Evolutionary conservation across 2,888 invertebrate species (phyloP), one percentile per base, ranked within the genome.

Genomic region (Nomada goodeniana): DNA sequence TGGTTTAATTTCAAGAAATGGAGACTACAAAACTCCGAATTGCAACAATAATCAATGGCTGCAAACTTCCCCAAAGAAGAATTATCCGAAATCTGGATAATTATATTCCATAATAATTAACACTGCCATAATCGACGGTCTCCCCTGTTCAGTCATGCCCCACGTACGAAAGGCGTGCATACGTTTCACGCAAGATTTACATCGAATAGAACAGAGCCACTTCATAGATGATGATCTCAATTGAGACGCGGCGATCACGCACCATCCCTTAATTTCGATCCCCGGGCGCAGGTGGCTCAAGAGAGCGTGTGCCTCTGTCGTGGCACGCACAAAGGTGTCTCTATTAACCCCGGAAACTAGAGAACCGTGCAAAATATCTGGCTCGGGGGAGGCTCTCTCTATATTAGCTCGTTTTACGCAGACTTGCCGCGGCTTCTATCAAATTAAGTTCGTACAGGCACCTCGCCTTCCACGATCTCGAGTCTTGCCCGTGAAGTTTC

Each of bases 371-470:
- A 84, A 81, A 82, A 76, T 78, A 72, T 83, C 70, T 83, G 64
- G 72, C 77, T 83, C 67, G 72, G 59, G 79, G 72, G 82, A 84
- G 67, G 36, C 76, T 36, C 60, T 76, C 91, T 90, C 90, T 91
- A 91, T 90, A 92, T 92, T 92, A 92, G 87, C 80, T 89, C 89
- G 88, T 91, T 90, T 91, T 91, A 87, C 87, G 79, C 84, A 83
- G 85, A 85, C 81, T 36, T 36, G 75, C 88, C 86, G 79, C 64
- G 75, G 84, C 79, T 87, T 87, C 73, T 84, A 87, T 90, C 88
- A 88, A 91, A 90, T 91, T 89, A 91, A 87, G 84, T 83, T 84
- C 79, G 74, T 76, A 69, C 81, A 52, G 55, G 79, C 73, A 73
- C 79, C 80, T 80, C 80, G 81, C 80, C 78, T 76, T 59, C 71